Evolutionary conservation across 1,140 invertebrate species (phyloP).

Genomic region (Drosophila albomicans): DNA sequence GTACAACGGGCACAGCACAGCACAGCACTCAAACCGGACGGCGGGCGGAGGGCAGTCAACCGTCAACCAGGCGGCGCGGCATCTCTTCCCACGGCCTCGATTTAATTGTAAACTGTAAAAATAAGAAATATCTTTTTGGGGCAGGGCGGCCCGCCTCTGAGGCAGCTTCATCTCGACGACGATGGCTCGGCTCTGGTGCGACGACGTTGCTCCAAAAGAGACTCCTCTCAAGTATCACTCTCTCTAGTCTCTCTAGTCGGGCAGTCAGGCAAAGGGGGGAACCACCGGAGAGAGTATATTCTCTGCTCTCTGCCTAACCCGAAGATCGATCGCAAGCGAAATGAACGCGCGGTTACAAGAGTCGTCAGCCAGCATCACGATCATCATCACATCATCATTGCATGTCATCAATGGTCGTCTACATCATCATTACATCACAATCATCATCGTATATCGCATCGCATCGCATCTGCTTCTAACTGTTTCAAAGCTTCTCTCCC

Average conservation of each 20-base stretch:
- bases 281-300: constrained; percentile 26
- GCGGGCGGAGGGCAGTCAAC: constrained; percentile 48
- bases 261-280: constrained; percentile 33
- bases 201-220: constrained; percentile 57
- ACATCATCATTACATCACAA: constrained; percentile 26
- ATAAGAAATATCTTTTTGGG: constrained; percentile 77
- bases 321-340: constrained; percentile 32
- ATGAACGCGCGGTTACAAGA: constrained; percentile 36
- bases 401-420: constrained; percentile 45
- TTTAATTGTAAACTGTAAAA: constrained; percentile 71
- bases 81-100: constrained; percentile 57
- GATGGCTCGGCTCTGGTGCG: constrained; percentile 13
- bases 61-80: constrained; percentile 63
- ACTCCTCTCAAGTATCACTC: constrained; percentile 38
- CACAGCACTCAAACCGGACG: too few relatives aligned
- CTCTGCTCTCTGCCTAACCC: constrained; percentile 23
- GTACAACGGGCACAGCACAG: constrained; percentile 21
- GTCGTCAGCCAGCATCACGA: constrained; percentile 43
- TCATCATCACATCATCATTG: constrained; percentile 36
- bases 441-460: constrained; percentile 12
- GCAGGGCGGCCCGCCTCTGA: constrained; percentile 47
- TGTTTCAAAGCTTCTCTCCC: constrained; percentile 17
- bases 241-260: constrained; percentile 38
- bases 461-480: constrained; percentile 46
- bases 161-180: constrained; percentile 28